Conservation (phyloP, 2,113 vertebrate species). For the Ophthalmolycus amberensis region DNA sequence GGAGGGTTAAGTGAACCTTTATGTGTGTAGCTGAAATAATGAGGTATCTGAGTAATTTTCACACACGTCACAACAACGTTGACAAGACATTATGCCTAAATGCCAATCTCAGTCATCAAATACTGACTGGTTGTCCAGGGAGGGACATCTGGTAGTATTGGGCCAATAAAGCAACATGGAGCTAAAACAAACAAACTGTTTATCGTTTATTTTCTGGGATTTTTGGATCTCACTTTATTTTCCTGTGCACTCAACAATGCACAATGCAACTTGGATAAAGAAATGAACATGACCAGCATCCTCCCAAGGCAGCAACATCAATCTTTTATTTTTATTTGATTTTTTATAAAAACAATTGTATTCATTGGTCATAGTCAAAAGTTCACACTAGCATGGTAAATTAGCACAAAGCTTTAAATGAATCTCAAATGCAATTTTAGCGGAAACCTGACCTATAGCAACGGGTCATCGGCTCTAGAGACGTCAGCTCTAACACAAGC, state of each 20-base stretch:
- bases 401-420: background rate
- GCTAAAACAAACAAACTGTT: background rate
- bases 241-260: background rate
- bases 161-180: background rate
- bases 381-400: background rate
- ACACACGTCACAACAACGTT: background rate
- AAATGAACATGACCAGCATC: background rate
- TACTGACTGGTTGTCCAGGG: background rate
- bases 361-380: background rate
- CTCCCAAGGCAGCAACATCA: background rate
- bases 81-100: background rate
- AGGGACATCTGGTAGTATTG: background rate
- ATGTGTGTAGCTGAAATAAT: background rate
- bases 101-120: background rate
- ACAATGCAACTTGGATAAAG: background rate
- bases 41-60: background rate
- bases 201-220: background rate
- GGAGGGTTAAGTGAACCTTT: background rate
- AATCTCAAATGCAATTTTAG: background rate
- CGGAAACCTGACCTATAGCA: conserved; percentile 1
- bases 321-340: no score
- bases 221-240: background rate
- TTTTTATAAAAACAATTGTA: background rate
- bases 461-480: conserved; percentile 22
- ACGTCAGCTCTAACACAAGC: background rate